Percentiles rank a stretch among this genome's conserved stretches.
Evolutionary conservation across 2,888 invertebrate genomes (phyloP).

Genomic region (Dioctria linearis): DNA sequence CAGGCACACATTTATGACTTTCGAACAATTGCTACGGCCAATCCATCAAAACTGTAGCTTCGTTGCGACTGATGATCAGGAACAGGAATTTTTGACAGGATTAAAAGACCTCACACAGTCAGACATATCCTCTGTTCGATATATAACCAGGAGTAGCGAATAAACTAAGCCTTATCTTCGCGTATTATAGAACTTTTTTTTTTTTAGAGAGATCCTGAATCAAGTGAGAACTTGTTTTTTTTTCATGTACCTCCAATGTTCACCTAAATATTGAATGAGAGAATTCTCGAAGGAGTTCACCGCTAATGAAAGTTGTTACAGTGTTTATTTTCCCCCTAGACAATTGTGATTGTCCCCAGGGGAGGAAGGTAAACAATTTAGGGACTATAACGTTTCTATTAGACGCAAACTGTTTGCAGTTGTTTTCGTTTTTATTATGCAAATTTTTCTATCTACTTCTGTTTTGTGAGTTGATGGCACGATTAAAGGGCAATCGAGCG

Average conservation of each 20-base stretch:
- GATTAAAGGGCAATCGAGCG: constrained; percentile 51
- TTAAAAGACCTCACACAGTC: constrained; percentile 41
- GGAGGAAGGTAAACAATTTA: constrained; percentile 41
- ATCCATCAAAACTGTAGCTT: constrained; percentile 41
- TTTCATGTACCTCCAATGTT: background rate
- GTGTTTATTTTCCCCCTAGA: constrained; percentile 33
- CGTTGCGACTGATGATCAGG: background rate
- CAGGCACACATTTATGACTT: constrained; percentile 45
- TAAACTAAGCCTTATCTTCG: background rate
- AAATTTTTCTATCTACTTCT: constrained; percentile 13
- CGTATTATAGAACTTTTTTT: background rate
- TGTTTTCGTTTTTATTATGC: constrained; percentile 37
- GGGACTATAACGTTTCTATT: constrained; percentile 39
- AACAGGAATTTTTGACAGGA: constrained; percentile 41
- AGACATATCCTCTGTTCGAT: background rate
- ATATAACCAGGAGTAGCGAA: too few species aligned
- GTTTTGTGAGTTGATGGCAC: constrained; percentile 15
- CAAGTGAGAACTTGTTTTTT: constrained; percentile 44
- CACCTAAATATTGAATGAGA: background rate
- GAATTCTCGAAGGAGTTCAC: constrained; percentile 20
- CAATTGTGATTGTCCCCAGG: constrained; percentile 1
- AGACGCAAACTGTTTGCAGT: constrained; percentile 35
- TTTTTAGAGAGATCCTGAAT: constrained; percentile 4
- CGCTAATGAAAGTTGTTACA: constrained; percentile 41
- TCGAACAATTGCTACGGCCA: constrained; percentile 50